Conservation (phyloP, 2,888 invertebrate genomes). For the Mechanitis messenoides region DNA sequence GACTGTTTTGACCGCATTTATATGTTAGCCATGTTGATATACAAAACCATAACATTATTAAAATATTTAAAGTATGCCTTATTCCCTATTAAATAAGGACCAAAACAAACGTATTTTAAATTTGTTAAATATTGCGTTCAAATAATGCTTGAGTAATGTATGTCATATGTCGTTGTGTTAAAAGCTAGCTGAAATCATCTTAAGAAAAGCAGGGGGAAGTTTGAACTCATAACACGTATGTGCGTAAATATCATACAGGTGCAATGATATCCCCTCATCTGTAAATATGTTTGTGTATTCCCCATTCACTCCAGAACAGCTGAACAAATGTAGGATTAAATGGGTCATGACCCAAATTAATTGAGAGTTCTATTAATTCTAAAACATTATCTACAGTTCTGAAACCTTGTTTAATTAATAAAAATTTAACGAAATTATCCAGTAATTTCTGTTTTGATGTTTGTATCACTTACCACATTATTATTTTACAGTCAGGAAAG, state of each 20-base stretch:
- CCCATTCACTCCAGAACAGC: constrained; percentile 1
- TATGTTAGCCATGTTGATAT: background rate
- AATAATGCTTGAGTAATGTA: constrained; percentile 6
- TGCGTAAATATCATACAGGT: constrained; percentile 3
- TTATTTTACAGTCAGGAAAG: too few relatives aligned
- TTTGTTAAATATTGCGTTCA: constrained; percentile 2
- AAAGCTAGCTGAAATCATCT: constrained; percentile 2
- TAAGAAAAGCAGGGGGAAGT: constrained; percentile 4
- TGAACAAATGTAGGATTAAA: constrained; percentile 2
- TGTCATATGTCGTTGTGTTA: constrained; percentile 5
- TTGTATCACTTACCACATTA: too few relatives aligned
- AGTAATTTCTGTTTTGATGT: too few relatives aligned
- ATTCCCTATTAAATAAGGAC: background rate
- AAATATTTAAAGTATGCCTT: background rate
- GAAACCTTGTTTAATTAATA: background rate
- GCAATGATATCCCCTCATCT: constrained; percentile 2
- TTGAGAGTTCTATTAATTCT: background rate
- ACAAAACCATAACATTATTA: constrained; percentile 1
- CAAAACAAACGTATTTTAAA: constrained; percentile 3
- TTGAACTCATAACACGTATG: background rate
- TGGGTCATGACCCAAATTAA: constrained; percentile 5
- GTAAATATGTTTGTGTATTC: constrained; percentile 1
- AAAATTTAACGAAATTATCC: too few relatives aligned
- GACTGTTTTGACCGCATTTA: background rate
- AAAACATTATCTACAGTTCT: background rate